Evolutionary conservation across 2,888 invertebrate genomes (phyloP), one percentile per base, ranked within the genome.

Genomic region (Thyatira batis): DNA sequence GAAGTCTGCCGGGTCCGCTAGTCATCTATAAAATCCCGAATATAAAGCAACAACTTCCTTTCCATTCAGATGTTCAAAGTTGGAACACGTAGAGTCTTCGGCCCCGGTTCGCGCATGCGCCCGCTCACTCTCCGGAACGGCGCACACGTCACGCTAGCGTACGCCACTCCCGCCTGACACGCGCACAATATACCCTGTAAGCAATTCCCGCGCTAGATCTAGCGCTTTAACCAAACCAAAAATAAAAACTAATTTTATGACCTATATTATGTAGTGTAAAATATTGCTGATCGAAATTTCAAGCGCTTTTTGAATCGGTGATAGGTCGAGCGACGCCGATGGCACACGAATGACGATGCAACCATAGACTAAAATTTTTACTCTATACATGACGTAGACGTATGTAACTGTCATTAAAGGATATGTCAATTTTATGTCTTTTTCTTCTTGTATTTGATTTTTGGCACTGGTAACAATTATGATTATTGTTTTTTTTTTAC

Each of bases 101-200:
- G 54, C 20, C 49, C 44, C 43, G 44, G 50, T 49, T 49, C 51
- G 48, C 66, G 70, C 70, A 61, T 61, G 78, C 71, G 78, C 23
- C 23, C 23, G 23, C 73, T 65, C 84, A 80, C 68, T 70, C 80
- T 84, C 75, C 71, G 89, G 87, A 88, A 89, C 87, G 78, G 68
- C 80, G 86, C 80, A 67, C 85, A 73, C 88, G 87, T 85, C 85
- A 86, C 85, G 87, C 82, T 76, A 68, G 61, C 71, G 69, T 72
- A 71, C 68, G 65, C 68, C 69, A 67, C 73, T 65, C 67, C 66
- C 65, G 49, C 20, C 45, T 51, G 70, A 63, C 74, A 71, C 75
- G 76, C 71, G 73, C 67, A 8, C 30, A 27, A 27, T 30, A 27
- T 17, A 11, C n/a, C 11, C 30, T 11, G 30, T n/a, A n/a, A n/a